Conservation (phyloP, 2,797 vertebrate genomes). For the Anguilla obscura region DNA sequence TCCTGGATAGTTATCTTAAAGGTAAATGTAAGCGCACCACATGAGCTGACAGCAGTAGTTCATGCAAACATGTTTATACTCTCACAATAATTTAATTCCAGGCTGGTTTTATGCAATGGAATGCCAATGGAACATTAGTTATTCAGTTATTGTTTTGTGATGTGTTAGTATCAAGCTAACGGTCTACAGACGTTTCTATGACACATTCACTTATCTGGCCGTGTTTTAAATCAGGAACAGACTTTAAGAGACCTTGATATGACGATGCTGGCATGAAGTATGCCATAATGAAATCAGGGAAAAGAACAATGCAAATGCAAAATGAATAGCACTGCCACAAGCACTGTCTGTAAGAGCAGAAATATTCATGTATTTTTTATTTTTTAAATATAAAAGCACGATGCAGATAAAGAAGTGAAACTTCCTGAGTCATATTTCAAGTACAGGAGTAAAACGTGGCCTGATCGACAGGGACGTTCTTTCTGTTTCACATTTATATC, state of each 20-base stretch:
- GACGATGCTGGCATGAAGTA: neutral
- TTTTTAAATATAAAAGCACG: neutral
- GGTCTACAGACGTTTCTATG: neutral
- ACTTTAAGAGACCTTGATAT: neutral
- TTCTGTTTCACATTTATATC: constrained; percentile 32
- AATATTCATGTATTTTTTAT: neutral
- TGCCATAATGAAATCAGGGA: neutral
- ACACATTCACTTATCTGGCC: neutral
- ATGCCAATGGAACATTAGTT: neutral
- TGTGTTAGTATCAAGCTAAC: neutral
- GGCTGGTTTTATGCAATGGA: neutral
- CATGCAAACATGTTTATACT: neutral
- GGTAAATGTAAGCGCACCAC: neutral
- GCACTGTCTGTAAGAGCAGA: neutral
- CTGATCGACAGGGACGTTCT: constrained; percentile 30
- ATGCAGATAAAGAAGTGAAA: neutral
- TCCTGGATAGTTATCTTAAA: neutral
- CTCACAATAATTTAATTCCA: neutral
- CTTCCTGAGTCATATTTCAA: constrained; percentile 18
- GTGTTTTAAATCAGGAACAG: neutral
- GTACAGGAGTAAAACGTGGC: neutral
- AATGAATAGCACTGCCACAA: neutral
- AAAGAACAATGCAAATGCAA: neutral
- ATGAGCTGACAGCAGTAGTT: neutral
- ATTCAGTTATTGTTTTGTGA: neutral